phyloP scores from a whole-genome alignment of 2,797 vertebrate species.

The Lycodopsis pacificus region DNA sequence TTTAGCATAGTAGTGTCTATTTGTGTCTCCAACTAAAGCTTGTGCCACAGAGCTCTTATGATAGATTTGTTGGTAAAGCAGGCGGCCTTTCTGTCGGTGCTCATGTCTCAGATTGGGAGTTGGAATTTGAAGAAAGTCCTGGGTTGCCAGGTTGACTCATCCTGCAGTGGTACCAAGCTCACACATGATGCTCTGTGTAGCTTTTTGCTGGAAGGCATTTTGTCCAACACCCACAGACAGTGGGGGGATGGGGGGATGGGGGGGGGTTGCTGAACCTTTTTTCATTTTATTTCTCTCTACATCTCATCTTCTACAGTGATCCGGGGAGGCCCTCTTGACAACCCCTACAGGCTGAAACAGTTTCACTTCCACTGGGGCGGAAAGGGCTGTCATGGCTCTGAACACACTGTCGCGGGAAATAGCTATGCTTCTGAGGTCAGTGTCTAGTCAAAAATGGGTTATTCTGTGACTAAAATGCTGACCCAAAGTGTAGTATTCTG shows the following conservation, averaged over 20 bases:
- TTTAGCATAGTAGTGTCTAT: conserved; percentile 29
- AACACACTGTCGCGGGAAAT: conserved; percentile 92
- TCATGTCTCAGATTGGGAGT: conserved; percentile 27
- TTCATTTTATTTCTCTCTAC: not conserved
- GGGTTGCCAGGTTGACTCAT: conserved; percentile 41
- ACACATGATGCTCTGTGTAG: conserved; percentile 14
- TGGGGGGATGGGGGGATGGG: not conserved
- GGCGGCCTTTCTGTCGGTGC: not conserved
- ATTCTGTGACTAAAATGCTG: too few species aligned
- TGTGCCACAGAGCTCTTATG: conserved; percentile 2
- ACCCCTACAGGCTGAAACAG: conserved; percentile 93
- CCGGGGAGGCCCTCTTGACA: conserved; percentile 90
- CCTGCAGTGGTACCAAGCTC: conserved; percentile 31
- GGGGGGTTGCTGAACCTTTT: not conserved
- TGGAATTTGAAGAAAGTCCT: conserved; percentile 17
- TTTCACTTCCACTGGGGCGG: conserved; percentile 98
- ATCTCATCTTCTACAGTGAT: conserved; percentile 83
- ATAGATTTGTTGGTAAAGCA: conserved; percentile 18
- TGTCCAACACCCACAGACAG: conserved; percentile 20
- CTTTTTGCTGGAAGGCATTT: conserved; percentile 23
- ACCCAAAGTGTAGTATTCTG: too few species aligned
- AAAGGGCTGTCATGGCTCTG: conserved; percentile 90
- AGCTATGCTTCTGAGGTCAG: conserved; percentile 92
- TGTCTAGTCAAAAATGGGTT: too few species aligned
- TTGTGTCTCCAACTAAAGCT: conserved; percentile 36